Evolutionary conservation across 2,888 invertebrate genomes (phyloP), one percentile per base, ranked within the genome.

Genomic region (Blastobasis adustella): DNA sequence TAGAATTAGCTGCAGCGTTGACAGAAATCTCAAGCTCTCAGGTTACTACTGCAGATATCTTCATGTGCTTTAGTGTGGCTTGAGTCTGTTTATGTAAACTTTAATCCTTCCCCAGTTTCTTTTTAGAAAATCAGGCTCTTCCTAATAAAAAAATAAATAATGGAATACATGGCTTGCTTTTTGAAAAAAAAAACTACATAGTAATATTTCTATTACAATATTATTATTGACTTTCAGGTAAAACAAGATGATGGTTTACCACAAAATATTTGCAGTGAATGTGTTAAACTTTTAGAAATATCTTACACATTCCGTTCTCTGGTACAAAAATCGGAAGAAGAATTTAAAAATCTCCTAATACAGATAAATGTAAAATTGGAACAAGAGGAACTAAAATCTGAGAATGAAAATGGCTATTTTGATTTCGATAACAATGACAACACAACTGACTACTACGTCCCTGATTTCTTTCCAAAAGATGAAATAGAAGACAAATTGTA

Each of bases 201-300:
- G 1, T 23, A 23, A 23, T 23, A 23, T 23, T 23, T 23, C 23
- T 23, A 23, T 23, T 23, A 23, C 23, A 23, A 23, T 23, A 23
- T 23, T 23, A 23, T 23, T 1, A 23, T 23, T 55, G 49, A 48
- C 40, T 73, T 66, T 36, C 65, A 89, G 89, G 70, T 84, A 2
- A 61, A 66, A 9, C 66, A 70, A 59, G 86, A 86, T 44, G 92
- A 93, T 76, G 90, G 90, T 43, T 68, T 93, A 51, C 92, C 92
- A 0, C 90, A 91, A 63, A 84, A 84, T 50, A 77, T 93, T 47
- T 93, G 93, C 63, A 62, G 76, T 56, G 73, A 79, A 6, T 93
- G 93, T 69, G 80, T 86, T 0, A 78, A 79, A 53, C 76, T 81
- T 50, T 76, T 91, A 10, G 74, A 90, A 51, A 73, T 83, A 6